Evolutionary conservation across 1,140 invertebrate genomes (phyloP).

Genomic region (Aphaenogaster ashmeadi): DNA sequence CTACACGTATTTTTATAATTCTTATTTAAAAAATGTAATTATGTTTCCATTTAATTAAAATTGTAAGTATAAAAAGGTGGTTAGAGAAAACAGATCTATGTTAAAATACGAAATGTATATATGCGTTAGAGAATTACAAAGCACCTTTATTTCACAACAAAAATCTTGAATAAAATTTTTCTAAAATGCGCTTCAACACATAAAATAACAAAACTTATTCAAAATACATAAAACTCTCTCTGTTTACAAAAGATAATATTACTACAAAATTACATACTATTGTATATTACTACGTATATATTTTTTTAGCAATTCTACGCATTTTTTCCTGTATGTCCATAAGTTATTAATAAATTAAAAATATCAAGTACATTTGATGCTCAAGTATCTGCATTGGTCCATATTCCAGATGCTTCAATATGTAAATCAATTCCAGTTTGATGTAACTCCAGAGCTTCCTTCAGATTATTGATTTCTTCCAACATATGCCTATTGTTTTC

Average conservation of each 20-base stretch:
- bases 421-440: constrained; percentile 64
- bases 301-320: not conserved
- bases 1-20: not conserved
- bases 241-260: constrained; percentile 1
- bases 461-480: constrained; percentile 74
- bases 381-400: constrained; percentile 43
- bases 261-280: not conserved
- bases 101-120: not conserved
- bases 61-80: not conserved
- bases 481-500: constrained; percentile 77
- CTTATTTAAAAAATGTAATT: not conserved
- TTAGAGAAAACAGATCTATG: not conserved
- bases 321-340: not conserved
- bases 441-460: constrained; percentile 68
- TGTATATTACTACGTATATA: not conserved
- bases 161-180: not conserved
- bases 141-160: constrained; percentile 1
- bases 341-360: constrained; percentile 33
- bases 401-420: constrained; percentile 68
- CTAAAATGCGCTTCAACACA: not conserved
- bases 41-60: not conserved
- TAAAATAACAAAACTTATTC: not conserved
- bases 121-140: not conserved
- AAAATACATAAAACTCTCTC: not conserved
- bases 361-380: not conserved